Evolutionary conservation across 2,113 vertebrate species (phyloP), one percentile per base, ranked within the genome.

Genomic region (Nothocercus nigrocapillus): DNA sequence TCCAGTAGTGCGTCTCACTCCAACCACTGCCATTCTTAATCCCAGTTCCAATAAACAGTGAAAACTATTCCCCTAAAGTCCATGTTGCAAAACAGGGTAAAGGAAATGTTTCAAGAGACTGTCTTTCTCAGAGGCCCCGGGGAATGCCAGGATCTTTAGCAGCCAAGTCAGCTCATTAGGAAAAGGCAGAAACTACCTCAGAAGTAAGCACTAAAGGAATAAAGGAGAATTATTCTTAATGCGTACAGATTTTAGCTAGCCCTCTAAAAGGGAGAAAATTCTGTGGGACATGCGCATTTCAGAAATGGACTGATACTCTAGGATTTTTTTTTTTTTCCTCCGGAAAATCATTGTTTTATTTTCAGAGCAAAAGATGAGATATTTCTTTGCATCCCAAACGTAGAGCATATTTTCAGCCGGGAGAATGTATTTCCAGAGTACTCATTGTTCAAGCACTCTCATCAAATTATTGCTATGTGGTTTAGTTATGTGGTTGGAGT

Each of bases 1-100:
- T 40, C 73, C 68, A 72, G 85, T 62, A 91, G 80, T 16, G 77
- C 44, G 80, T 82, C 90, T 93, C 93, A 92, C 82, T 92, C 88
- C 93, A 82, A 92, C 86, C 72, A 62, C 85, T 88, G 73, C 76
- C 76, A 27, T 42, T 77, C 72, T 88, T 92, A 96, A 89, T 96
- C 84, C 75, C 30, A 59, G 62, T 18, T 62, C 47, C 72, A 94
- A 94, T 81, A 92, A 95, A 94, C 44, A 72, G 73, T 59, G 75
- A 91, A 91, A 95, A 67, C 61, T 51, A 36, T 89, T 92, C 47
- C 66, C 49, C 77, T 77, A 34, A 79, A 93, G 75, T 30, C n/a
- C 54, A 30, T 6, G 51, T 44, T 67, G 79, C 58, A 77, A 82
- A 80, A 84, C 77, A 92, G 75, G 47, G 84, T 36, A 75, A 85